Base-by-base conservation (phyloP, 2,113 vertebrate species). In the Apteryx mantelli region DNA sequence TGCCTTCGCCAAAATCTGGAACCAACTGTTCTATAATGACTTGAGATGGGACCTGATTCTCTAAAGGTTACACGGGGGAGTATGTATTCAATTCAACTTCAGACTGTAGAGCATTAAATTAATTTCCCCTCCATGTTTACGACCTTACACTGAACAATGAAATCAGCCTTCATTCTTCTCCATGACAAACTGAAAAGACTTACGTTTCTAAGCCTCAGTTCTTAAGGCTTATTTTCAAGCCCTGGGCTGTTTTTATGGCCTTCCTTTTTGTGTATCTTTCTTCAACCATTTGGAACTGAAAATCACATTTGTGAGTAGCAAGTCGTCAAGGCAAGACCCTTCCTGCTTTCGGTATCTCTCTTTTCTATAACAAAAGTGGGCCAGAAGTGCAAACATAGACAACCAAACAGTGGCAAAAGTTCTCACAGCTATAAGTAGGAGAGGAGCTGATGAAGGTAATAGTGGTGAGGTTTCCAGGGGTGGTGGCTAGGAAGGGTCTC, bases 391-490 rank as follows among this genome's bases (percentile, higher is more conserved):
- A 28, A 18, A 26, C 2, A 9, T 21, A 36, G 28, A 65, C 20
- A 74, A 10, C 3, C 20, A 21, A 32, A 12, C 0, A 1, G 24
- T 4, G 14, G 38, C 48, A 84, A 19, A 7, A 38, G 14, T 19
- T 83, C 63, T n/a, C 15, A 18, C 3, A 88, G 42, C 40, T n/a
- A 36, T 38, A 55, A 11, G 24, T 61, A 42, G 19, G 20, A 58
- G 30, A 44, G 5, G 18, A 16, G 18, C 5, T 64, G 55, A 28
- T 30, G 50, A 32, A 42, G 17, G n/a, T 1, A 7, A 11, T 0
- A 30, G 21, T 0, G 0, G 0, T 5, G 3, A 25, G 17, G 6
- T 53, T 78, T 79, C 28, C 7, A 7, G 50, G n/a, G 7, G 36
- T 4, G 3, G 25, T 7, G 44, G 25, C 32, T 16, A 8, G 8